phyloP scores from a whole-genome alignment of 2,113 vertebrate species.

The Notechis scutatus region DNA sequence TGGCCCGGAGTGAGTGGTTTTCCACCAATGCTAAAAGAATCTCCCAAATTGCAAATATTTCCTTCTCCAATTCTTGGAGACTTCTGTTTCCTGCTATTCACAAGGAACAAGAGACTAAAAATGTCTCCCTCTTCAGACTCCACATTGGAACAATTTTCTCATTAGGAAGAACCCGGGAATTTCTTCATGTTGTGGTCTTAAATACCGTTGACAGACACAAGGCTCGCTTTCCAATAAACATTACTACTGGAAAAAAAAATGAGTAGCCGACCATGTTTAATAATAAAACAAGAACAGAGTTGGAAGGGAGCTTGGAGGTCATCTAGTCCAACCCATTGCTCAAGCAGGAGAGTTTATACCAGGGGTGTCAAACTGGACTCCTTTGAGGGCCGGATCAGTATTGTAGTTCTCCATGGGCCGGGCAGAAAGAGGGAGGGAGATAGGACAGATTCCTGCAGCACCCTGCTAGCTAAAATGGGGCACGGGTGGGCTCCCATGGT shows the following conservation, averaged over 20 bases:
- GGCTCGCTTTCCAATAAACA: neutral
- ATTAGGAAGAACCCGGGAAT: constrained; percentile 41
- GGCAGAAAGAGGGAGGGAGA: no score
- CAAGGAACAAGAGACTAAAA: constrained; percentile 42
- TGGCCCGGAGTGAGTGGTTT: constrained; percentile 66
- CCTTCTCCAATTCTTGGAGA: constrained; percentile 26
- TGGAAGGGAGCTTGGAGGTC: no score
- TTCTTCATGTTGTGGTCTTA: neutral
- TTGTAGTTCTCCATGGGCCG: no score
- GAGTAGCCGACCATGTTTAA: no score
- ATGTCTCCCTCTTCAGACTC: constrained; percentile 33
- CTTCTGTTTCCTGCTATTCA: constrained; percentile 45
- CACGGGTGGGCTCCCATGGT: no score
- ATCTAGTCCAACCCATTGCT: no score
- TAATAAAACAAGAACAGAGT: neutral
- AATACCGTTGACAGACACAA: neutral
- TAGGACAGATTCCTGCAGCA: no score
- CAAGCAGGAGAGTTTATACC: no score
- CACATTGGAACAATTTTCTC: constrained; percentile 49
- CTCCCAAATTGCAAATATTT: constrained; percentile 46
- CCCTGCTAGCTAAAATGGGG: no score
- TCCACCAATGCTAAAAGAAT: constrained; percentile 64
- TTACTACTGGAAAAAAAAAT: neutral
- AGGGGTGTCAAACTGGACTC: no score
- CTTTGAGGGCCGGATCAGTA: no score